phyloP scores from a whole-genome alignment of 2,797 vertebrate species.

The Rhinoraja longicauda region DNA sequence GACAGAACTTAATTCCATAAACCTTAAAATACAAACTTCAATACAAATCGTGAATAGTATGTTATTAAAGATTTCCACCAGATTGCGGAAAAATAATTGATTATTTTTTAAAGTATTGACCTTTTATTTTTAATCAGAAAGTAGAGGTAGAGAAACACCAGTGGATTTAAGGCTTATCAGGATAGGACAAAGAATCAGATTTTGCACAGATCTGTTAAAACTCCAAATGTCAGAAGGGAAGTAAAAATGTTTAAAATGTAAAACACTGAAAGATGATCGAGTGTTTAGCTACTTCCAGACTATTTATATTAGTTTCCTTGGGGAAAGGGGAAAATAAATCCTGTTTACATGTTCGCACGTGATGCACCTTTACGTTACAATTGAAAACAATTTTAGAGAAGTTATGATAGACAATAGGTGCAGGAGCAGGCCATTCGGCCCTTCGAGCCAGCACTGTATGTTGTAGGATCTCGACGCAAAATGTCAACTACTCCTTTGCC shows the following conservation, averaged over 20 bases:
- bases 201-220: background rate
- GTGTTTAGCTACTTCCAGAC: background rate
- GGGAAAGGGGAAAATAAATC: background rate
- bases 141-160: background rate
- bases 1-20: background rate
- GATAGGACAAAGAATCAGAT: background rate
- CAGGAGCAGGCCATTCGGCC: too few species aligned
- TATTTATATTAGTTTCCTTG: background rate
- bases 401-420: too few species aligned
- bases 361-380: too few species aligned
- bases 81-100: background rate
- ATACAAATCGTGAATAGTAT: background rate
- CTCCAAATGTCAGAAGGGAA: background rate
- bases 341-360: too few species aligned
- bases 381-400: too few species aligned
- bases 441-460: too few species aligned
- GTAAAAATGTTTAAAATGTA: too few species aligned
- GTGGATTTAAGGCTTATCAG: background rate
- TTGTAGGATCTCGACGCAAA: too few species aligned
- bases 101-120: background rate
- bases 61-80: too few species aligned
- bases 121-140: conserved; percentile 2
- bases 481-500: background rate
- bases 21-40: background rate
- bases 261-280: background rate